Evolutionary conservation across 2,797 vertebrate genomes (phyloP), one percentile per base, ranked within the genome.

Genomic region (Coracias cyanogaster): DNA sequence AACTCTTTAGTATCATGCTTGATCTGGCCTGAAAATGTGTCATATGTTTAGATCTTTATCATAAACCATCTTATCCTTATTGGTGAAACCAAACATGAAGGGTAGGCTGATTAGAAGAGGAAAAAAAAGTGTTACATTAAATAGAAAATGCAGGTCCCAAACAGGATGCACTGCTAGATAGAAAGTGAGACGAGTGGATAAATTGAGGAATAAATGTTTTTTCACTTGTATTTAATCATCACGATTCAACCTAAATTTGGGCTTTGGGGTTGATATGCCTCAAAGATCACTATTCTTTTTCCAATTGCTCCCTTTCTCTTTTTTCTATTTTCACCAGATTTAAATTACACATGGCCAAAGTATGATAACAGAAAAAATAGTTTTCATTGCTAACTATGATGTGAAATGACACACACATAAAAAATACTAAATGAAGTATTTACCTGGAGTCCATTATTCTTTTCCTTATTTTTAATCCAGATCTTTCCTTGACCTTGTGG

Each of bases 401-500:
- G 18, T 48, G 60, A 91, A 70, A 79, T 39, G 16, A 78, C 41
- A 85, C 12, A 82, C 8, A 31, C 3, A 37, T 5, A n/a, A 66
- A 45, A 91, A 79, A 66, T 33, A 26, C 15, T 64, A 86, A 91
- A 82, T 71, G 0, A 72, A 65, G 39, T 24, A 18, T 51, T 93
- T 95, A 98, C 99, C 98, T 99, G 98, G 24, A 99, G 98, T 49
- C 98, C 98, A 51, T 97, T 98, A 82, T 98, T 97, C 46, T 92
- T 96, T 94, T 99, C 99, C 46, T 97, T 97, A 96, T 98, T 99
- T 96, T 98, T 98, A 96, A 99, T 98, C 99, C 99, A 99, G 79
- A 94, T 98, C 96, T 99, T 99, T 90, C 98, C 99, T 94, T 99
- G 99, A 49, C 98, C 98, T 97, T 99, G 99, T 26, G 99, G 99